Conservation (phyloP, 2,113 vertebrate genomes). For the Eudorcas thomsonii region DNA sequence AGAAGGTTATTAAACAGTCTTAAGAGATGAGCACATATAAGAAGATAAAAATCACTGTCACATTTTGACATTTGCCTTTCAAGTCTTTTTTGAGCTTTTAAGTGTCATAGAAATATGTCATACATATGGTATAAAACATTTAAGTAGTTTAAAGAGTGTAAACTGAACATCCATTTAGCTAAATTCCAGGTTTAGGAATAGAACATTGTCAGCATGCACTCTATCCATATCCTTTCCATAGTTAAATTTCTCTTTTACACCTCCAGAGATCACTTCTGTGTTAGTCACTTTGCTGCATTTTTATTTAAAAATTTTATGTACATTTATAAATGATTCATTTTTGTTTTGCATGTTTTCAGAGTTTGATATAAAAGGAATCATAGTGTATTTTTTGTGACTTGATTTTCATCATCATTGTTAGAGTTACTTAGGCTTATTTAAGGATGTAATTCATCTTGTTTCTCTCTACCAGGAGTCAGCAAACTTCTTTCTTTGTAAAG, state of each 20-base stretch:
- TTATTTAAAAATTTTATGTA: neutral
- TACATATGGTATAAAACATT: neutral
- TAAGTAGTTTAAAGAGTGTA: neutral
- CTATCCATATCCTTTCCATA: neutral
- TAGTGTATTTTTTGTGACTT: neutral
- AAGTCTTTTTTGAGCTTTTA: neutral
- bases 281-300: neutral
- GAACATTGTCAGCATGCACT: neutral
- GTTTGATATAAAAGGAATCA: neutral
- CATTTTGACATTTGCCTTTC: neutral
- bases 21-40: neutral
- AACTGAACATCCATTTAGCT: neutral
- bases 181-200: neutral
- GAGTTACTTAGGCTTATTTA: neutral
- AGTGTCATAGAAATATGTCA: neutral
- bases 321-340: neutral
- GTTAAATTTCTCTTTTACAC: neutral
- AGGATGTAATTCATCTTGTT: constrained; percentile 8
- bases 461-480: neutral
- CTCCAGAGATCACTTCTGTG: neutral
- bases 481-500: neutral
- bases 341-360: neutral
- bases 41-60: neutral
- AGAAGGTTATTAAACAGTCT: neutral
- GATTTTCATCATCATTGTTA: neutral